Base-by-base conservation (phyloP, 2,113 vertebrate species). In the Nannobrachium achirus region DNA sequence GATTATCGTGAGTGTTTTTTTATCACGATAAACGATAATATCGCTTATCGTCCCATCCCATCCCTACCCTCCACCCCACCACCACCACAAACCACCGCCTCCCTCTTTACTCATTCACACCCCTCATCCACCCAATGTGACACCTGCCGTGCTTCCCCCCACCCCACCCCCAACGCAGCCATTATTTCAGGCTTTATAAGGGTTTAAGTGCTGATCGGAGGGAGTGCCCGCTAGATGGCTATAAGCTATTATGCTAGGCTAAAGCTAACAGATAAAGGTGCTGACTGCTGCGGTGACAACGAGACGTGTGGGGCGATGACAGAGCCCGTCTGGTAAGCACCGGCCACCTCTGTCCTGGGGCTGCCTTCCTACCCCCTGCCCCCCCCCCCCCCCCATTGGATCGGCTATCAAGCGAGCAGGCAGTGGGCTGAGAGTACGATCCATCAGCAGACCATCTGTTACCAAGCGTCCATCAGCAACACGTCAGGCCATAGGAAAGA, bases 141-240 rank as follows among this genome's bases (percentile, higher is more conserved):
- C 84, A 88, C 81, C 84, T 87, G 85, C 79, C 81, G 46, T 66
- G 15, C 58, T 68, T 46, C 56, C 67, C 57, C 44, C 64, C 18
- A 19, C 48, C 42, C 51, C 70, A 72, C 44, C 44, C 73, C 55
- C 81, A 70, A 72, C 74, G 51, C 81, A 70, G 70, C 75, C 86
- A 80, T 86, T 81, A 84, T 85, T 84, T 71, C 80, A 82, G 86
- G 82, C 86, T 89, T 92, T 86, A 88, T 86, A 86, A 80, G 82
- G 89, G 67, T 87, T 91, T 84, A 71, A 72, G 77, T 65, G 79
- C 67, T 82, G 81, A 91, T 88, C 83, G 75, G 53, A 67, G 58
- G 72, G 53, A 33, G 25, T 55, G 80, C 73, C 75, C 63, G 71
- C 80, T 65, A 59, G 71, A 65, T 65, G 75, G 80, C 75, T 79